These are phyloP conservation scores for Alcedo atthis DNA, from an alignment of 2,797 vertebrate species.

Conservation along the genomic window DNA sequence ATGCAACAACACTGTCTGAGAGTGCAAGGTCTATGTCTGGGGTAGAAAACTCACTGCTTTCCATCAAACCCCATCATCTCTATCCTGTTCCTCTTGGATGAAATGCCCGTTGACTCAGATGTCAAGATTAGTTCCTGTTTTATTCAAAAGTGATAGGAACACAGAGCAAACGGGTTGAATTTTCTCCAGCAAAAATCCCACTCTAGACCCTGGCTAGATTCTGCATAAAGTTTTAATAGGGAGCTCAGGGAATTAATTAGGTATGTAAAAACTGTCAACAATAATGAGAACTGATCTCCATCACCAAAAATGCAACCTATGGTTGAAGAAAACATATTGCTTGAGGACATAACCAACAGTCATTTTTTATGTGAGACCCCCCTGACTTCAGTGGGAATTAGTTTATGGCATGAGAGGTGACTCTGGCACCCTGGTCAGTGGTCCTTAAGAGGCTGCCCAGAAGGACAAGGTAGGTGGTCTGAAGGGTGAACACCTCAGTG, in stretches of 20 bases:
- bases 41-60: not conserved
- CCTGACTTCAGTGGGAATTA: not conserved
- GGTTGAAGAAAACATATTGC: not conserved
- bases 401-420: not conserved
- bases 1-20: not conserved
- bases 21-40: not conserved
- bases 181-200: constrained; percentile 7
- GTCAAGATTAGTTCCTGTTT: constrained; percentile 5
- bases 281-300: not conserved
- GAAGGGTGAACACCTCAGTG: not conserved
- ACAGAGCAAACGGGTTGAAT: not conserved
- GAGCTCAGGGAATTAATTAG: constrained; percentile 69
- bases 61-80: not conserved
- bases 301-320: not conserved
- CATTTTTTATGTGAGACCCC: not conserved
- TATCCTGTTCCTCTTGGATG: not conserved
- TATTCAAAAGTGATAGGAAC: not conserved
- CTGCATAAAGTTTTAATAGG: constrained; percentile 40
- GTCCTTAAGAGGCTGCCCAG: not conserved
- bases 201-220: constrained; percentile 27
- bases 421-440: not conserved
- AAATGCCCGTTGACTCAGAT: constrained; percentile 18
- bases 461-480: not conserved
- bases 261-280: constrained; percentile 53
- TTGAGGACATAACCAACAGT: not conserved